phyloP scores from a whole-genome alignment of 1,140 invertebrate genomes.

The Meloidogyne chitwoodi region DNA sequence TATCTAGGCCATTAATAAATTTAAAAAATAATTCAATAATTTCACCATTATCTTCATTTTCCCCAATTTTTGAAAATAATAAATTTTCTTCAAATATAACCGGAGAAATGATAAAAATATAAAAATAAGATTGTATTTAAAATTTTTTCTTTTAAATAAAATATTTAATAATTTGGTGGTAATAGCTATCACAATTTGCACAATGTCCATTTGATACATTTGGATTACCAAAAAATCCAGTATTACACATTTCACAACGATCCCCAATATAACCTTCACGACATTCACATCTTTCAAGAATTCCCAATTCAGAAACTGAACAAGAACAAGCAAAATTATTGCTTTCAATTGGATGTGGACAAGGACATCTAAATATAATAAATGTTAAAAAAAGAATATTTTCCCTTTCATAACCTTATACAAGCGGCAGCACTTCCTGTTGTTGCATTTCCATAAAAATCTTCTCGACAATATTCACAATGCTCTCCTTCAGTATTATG shows the following conservation, averaged over 20 bases:
- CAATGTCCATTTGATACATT: constrained; percentile 71
- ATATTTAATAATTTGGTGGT: too few species aligned
- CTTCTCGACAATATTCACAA: constrained; percentile 82
- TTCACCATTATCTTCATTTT: background rate
- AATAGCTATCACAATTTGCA: constrained; percentile 77
- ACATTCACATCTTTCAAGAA: constrained; percentile 73
- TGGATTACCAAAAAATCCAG: constrained; percentile 80
- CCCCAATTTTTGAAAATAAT: too few species aligned
- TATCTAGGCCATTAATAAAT: background rate
- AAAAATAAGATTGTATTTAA: too few species aligned
- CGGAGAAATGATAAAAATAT: too few species aligned
- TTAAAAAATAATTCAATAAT: background rate
- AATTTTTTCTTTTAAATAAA: too few species aligned
- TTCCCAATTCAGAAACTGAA: constrained; percentile 63
- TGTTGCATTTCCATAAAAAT: constrained; percentile 87
- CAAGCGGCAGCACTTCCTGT: constrained; percentile 80
- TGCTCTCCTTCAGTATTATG: constrained; percentile 77
- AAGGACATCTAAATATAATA: constrained; percentile 77
- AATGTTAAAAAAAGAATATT: constrained; percentile 57
- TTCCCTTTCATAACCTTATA: constrained; percentile 41
- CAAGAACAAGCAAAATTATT: constrained; percentile 71
- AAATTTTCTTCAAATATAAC: too few species aligned
- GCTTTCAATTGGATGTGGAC: constrained; percentile 78
- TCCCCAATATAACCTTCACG: constrained; percentile 75
- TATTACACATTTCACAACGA: constrained; percentile 68